Evolutionary conservation across 2,113 vertebrate genomes (phyloP), one percentile per base, ranked within the genome.

Genomic region (Panthera uncia): DNA sequence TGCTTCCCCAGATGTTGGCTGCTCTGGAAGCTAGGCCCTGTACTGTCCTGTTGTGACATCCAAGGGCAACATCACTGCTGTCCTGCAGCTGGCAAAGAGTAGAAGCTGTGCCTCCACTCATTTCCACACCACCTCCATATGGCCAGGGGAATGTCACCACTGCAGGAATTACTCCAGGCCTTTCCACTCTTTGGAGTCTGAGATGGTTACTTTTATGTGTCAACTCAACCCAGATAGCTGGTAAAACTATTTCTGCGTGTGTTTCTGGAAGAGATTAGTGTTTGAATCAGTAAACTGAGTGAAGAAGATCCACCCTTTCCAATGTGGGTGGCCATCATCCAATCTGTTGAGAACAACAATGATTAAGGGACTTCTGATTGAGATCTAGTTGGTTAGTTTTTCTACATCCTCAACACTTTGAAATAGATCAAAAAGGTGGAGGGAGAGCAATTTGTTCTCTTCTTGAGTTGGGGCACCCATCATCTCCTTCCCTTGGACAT

Each of bases 361-460:
- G 7, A 69, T 69, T 52, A 71, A 73, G 14, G 7, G n/a, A 76
- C 36, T 78, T 81, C 18, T 78, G 83, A 11, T 27, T 89, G 48
- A 36, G 16, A 73, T 74, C 31, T 57, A 84, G 0, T 52, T 74
- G 52, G 13, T 65, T 80, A 33, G 36, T 61, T 93, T 94, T 86
- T 80, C 31, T 61, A 87, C 1, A 74, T 10, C 36, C 18, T 4
- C n/a, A 88, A 25, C 36, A 50, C n/a, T 94, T 95, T 69, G 29
- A 66, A 87, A 33, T 25, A 89, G 31, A 83, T 48, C 45, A 89
- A 76, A 89, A 82, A n/a, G 23, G 31, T 25, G 33, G 45, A 76
- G 48, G 61, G 21, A 69, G 31, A 27, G 10, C 13, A 5, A 27
- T 33, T 38, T 76, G 82, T 88, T 61, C 1, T 92, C 41, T 92